Conservation (phyloP, 2,888 invertebrate genomes). For the Trichacis sp. region DNA sequence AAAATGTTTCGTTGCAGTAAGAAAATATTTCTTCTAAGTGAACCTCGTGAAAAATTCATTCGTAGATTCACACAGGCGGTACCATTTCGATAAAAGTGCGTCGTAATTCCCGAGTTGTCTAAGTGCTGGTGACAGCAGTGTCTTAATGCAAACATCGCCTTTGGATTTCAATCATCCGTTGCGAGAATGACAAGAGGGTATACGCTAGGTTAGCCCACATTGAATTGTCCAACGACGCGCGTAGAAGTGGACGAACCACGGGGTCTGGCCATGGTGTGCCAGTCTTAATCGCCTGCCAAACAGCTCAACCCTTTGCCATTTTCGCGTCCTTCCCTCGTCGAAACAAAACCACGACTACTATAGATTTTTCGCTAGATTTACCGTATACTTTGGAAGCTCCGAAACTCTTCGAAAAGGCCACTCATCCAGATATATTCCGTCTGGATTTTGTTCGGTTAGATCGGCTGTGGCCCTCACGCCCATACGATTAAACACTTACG, state of each 20-base stretch:
- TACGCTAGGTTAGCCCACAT: conserved; percentile 18
- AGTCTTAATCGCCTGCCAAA: conserved; percentile 26
- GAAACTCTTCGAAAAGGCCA: conserved; percentile 14
- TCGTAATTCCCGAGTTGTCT: too few relatives aligned
- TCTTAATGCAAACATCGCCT: conserved; percentile 27
- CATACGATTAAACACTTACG: conserved; percentile 56
- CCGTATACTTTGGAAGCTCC: conserved; percentile 25
- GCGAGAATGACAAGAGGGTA: conserved; percentile 21
- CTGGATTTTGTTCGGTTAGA: conserved; percentile 41
- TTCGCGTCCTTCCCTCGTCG: conserved; percentile 25
- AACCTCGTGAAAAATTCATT: too few relatives aligned
- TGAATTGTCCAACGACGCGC: conserved; percentile 32
- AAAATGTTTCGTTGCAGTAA: too few relatives aligned
- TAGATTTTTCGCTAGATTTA: conserved; percentile 40
- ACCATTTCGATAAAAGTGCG: too few relatives aligned
- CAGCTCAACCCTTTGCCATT: conserved; percentile 22
- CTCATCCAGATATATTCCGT: conserved; percentile 18
- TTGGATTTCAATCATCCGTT: conserved; percentile 38
- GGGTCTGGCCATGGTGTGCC: conserved; percentile 17
- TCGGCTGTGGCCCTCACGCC: conserved; percentile 44
- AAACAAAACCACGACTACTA: conserved; percentile 36
- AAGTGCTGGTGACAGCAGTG: neutral
- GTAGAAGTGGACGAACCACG: conserved; percentile 25
- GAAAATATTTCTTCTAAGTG: too few relatives aligned
- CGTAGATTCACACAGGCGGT: too few relatives aligned